These are phyloP conservation scores for Leucophora obtusa DNA, from an alignment of 2,888 invertebrate species.

Conservation along the genomic window DNA sequence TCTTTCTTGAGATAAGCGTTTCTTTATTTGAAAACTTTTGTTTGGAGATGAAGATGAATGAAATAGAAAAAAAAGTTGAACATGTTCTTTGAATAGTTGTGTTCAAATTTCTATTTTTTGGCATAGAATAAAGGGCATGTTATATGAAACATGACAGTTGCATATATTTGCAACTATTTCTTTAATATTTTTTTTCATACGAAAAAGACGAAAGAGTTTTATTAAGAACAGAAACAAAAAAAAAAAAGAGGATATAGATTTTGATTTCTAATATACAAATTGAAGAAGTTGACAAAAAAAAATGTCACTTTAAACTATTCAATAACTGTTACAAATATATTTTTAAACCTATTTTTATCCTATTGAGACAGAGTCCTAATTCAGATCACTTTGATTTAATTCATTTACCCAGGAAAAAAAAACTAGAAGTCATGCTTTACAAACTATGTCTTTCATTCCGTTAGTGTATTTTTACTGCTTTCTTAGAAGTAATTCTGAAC, in stretches of 20 bases:
- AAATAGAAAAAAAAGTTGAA: neutral
- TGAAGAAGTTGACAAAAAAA: neutral
- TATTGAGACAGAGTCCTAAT: too few species aligned
- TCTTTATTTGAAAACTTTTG: slow-evolving; percentile 1
- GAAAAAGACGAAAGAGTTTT: neutral
- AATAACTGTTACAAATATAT: neutral
- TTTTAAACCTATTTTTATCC: neutral
- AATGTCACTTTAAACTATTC: neutral
- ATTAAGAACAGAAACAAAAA: neutral
- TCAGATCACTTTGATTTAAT: too few species aligned
- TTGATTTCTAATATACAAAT: neutral
- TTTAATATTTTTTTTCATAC: neutral
- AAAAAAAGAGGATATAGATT: neutral
- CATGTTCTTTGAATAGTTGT: neutral
- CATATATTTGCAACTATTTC: slow-evolving; percentile 28
- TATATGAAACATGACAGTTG: slow-evolving; percentile 39
- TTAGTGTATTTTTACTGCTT: too few species aligned
- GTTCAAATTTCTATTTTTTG: neutral
- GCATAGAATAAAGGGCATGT: slow-evolving; percentile 7
- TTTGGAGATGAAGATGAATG: neutral
- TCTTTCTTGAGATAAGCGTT: neutral
- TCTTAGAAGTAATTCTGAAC: too few species aligned
- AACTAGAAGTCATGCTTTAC: too few species aligned
- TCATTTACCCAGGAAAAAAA: too few species aligned
- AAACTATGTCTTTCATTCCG: too few species aligned